phyloP scores from a whole-genome alignment of 30 jellyfish, hydroid and myxozoan species.

The Cassiopea xamachana region DNA sequence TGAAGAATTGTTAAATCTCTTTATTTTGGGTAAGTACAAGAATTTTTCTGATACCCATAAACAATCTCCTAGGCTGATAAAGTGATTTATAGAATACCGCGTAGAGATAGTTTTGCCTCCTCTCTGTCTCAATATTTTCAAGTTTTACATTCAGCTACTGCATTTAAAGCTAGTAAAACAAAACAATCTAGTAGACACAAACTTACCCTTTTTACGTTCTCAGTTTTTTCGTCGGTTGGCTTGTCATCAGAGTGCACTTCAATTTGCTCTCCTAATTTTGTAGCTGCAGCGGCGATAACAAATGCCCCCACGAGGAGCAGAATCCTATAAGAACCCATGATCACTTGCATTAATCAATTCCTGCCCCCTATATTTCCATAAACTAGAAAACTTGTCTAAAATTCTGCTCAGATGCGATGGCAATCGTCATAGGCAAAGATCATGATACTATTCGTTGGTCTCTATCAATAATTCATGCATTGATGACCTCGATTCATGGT shows the following conservation, averaged over 20 bases:
- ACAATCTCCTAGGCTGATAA: no score
- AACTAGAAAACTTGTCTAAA: slow-evolving; percentile 38
- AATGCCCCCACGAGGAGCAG: slow-evolving; percentile 86
- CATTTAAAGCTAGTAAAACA: background rate
- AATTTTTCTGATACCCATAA: no score
- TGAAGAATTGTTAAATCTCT: no score
- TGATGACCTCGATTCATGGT: slow-evolving; percentile 69
- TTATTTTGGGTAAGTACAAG: no score
- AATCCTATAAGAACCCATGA: slow-evolving; percentile 57
- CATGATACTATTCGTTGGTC: slow-evolving; percentile 34
- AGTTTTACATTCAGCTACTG: background rate
- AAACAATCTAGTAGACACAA: background rate
- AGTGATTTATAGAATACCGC: no score
- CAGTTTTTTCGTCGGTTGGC: slow-evolving; percentile 61
- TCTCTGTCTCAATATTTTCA: no score
- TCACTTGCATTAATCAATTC: background rate
- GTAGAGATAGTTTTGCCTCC: no score
- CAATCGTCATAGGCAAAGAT: slow-evolving; percentile 62
- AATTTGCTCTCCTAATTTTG: slow-evolving; percentile 73
- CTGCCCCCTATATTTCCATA: slow-evolving; percentile 57
- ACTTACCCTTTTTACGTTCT: slow-evolving; percentile 69
- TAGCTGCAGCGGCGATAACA: slow-evolving; percentile 54
- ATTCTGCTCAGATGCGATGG: slow-evolving; percentile 15
- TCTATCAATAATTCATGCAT: slow-evolving; percentile 45
- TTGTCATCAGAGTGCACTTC: slow-evolving; percentile 67